A percentile compares a stretch with the other conserved stretches of the same genome.
phyloP scores from a whole-genome alignment of 2,888 invertebrate genomes.

The Chorisops tibialis region DNA sequence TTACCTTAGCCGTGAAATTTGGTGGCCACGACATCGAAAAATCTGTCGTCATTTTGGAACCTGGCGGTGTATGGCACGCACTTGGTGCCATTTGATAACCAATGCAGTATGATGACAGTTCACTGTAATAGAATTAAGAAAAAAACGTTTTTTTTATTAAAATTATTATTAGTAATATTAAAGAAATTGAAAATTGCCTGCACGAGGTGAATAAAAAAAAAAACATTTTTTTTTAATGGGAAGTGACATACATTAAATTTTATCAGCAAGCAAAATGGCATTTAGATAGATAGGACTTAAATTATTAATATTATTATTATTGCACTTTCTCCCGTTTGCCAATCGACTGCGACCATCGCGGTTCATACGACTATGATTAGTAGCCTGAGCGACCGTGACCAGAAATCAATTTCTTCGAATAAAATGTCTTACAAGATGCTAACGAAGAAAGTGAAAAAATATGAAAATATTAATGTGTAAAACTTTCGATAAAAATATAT shows the following conservation, averaged over 20 bases:
- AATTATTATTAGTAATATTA: no score
- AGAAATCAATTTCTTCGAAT: slow-evolving; percentile 12
- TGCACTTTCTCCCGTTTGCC: slow-evolving; percentile 14
- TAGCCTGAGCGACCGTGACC: no score
- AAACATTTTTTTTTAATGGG: no score
- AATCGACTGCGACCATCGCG: slow-evolving; percentile 13
- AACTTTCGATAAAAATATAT: no score
- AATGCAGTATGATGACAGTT: slow-evolving; percentile 50
- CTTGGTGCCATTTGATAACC: slow-evolving; percentile 56
- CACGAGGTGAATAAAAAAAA: no score
- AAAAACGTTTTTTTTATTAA: no score
- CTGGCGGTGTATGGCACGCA: slow-evolving; percentile 48
- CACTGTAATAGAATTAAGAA: slow-evolving; percentile 47
- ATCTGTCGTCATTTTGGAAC: slow-evolving; percentile 35
- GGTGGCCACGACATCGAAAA: slow-evolving; percentile 37
- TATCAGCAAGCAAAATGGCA: neutral
- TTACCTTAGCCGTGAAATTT: slow-evolving; percentile 47
- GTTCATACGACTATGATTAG: no score
- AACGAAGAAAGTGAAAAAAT: slow-evolving; percentile 5
- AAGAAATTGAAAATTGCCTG: no score
- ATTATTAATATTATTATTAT: neutral
- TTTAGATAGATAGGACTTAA: neutral
- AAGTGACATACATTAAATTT: no score
- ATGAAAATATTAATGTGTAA: neutral
- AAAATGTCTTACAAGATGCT: neutral